Conservation (phyloP, 2,888 invertebrate genomes). For the Eupithecia subumbrata region DNA sequence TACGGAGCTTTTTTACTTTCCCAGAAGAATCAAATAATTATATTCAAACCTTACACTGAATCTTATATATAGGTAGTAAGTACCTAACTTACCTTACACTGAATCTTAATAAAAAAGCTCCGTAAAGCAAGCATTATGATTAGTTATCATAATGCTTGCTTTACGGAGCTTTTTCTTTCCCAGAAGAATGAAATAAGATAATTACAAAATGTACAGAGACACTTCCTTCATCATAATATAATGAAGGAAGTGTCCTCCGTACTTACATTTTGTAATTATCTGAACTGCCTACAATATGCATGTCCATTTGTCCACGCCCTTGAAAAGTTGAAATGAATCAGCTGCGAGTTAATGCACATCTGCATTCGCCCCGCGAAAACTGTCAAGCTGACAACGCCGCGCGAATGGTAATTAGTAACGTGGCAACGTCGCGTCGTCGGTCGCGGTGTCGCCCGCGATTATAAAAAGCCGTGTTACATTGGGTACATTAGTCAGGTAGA, state of each 20-base stretch:
- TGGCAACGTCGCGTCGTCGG: conserved; percentile 23
- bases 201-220: too few relatives aligned
- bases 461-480: conserved; percentile 15
- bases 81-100: too few relatives aligned
- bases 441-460: conserved; percentile 28
- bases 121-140: background rate
- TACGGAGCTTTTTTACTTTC: too few relatives aligned
- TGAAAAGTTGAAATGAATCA: conserved; percentile 30
- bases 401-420: conserved; percentile 25
- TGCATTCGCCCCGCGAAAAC: conserved; percentile 30
- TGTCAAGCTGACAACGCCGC: conserved; percentile 33
- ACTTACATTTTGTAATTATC: background rate
- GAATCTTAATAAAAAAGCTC: background rate
- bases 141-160: too few relatives aligned
- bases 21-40: too few relatives aligned
- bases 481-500: conserved; percentile 49
- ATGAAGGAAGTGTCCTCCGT: too few relatives aligned
- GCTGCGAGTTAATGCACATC: conserved; percentile 23
- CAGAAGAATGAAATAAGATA: too few relatives aligned
- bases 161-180: too few relatives aligned
- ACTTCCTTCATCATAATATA: too few relatives aligned
- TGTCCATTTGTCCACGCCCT: conserved; percentile 15
- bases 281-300: conserved; percentile 5
- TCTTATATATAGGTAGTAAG: too few relatives aligned
- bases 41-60: too few relatives aligned